Base-by-base conservation (phyloP, 1,140 invertebrate species). In the Drosophila lacteicornis region DNA sequence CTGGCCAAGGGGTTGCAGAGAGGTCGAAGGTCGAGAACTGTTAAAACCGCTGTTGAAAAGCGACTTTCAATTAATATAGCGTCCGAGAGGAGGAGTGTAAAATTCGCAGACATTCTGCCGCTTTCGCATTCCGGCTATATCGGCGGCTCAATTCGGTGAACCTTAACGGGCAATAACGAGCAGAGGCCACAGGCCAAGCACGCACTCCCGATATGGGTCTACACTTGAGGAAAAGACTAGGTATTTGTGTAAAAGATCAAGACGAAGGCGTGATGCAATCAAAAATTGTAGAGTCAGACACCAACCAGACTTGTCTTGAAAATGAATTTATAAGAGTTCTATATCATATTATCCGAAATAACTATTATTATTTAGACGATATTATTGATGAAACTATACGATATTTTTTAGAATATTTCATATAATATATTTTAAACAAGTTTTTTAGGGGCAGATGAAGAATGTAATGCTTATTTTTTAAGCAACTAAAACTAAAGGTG, bases 121-220 rank as follows among this genome's bases (percentile, higher is more conserved):
- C 63, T 63, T 47, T 66, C 62, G 36, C 63, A 61, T 63, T 78
- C 51, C 22, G 47, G 15, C 43, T 46, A 40, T 55, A 51, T 67
- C 27, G 49, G 62, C 50, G 70, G 57, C 82, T 81, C 82, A 79
- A 82, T 82, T 82, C 76, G 63, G 80, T 69, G 80, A 80, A 82
- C 80, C 84, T 80, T 88, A 83, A 88, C 83, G 73, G 84, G 57
- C 84, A 87, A 83, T 87, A 87, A 87, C 83, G 84, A 87, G 65
- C 62, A 78, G 67, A 78, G 76, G 83, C 83, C 84, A 83, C 80
- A 80, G 84, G 84, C 77, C 80, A 78, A 87, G 75, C 75, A 75
- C 50, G 58, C 63, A 61, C 57, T 70, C 50, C 38, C 30, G 9
- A 51, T 27, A 40, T 70, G 61, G 17, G 9, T 4, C 0, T 33